phyloP scores from a whole-genome alignment of 2,797 vertebrate species.

The Helicolenus hilgendorfi region DNA sequence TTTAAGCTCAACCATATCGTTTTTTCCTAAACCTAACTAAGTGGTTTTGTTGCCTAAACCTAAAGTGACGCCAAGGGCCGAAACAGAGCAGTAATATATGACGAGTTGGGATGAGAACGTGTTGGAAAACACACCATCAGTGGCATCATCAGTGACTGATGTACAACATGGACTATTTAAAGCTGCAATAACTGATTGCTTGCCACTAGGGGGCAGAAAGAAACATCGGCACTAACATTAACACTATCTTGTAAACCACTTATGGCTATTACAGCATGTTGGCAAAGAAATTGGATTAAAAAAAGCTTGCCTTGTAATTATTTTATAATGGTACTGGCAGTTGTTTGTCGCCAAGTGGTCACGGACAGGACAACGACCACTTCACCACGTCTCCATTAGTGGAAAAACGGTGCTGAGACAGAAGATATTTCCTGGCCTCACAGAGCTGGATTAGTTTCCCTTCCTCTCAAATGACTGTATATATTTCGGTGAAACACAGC shows the following conservation, averaged over 20 bases:
- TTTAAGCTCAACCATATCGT: neutral
- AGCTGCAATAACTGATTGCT: neutral
- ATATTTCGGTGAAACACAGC: neutral
- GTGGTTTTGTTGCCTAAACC: neutral
- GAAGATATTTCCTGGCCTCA: neutral
- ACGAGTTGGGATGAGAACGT: neutral
- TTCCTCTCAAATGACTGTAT: neutral
- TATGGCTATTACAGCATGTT: neutral
- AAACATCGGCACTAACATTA: neutral
- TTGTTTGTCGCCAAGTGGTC: neutral
- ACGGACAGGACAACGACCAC: neutral
- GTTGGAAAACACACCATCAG: neutral
- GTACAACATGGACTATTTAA: neutral
- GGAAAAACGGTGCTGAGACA: neutral
- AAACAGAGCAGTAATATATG: accelerated
- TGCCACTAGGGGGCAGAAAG: neutral
- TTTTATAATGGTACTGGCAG: neutral
- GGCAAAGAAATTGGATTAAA: neutral
- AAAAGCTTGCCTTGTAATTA: neutral
- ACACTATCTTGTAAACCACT: neutral
- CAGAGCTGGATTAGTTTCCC: neutral
- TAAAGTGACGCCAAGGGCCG: accelerated
- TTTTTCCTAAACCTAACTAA: neutral
- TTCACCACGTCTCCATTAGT: neutral
- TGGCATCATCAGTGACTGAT: neutral